Evolutionary conservation across 1,140 invertebrate genomes (phyloP).

Genomic region (Schlechtendalia chinensis): DNA sequence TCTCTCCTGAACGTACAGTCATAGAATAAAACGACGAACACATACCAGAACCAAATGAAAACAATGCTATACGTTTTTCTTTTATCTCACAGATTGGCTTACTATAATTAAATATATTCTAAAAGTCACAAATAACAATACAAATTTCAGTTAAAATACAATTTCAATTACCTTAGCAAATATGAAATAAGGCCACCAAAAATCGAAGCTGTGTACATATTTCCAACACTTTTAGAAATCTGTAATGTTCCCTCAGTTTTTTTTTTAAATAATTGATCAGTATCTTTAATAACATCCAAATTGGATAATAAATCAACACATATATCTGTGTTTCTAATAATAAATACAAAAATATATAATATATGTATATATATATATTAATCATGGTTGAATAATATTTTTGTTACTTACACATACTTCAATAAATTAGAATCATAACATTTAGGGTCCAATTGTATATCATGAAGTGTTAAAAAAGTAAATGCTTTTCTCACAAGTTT

Average conservation of each 20-base stretch:
- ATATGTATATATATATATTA: no score
- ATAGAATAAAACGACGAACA: slow-evolving; percentile 94
- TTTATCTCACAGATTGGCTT: slow-evolving; percentile 67
- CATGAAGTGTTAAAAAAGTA: slow-evolving; percentile 82
- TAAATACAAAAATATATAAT: no score
- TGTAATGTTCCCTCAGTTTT: slow-evolving; percentile 87
- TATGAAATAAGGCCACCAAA: slow-evolving; percentile 90
- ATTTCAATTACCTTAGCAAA: slow-evolving; percentile 59
- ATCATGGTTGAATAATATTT: neutral
- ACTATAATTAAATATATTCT: slow-evolving; percentile 54
- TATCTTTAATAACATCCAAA: neutral
- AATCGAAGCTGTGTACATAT: slow-evolving; percentile 98
- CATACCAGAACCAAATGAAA: slow-evolving; percentile 96
- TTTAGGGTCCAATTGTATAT: slow-evolving; percentile 65
- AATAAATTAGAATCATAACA: neutral
- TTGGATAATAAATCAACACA: neutral
- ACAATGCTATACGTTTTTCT: slow-evolving; percentile 81
- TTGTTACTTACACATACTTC: slow-evolving; percentile 3
- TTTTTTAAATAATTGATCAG: slow-evolving; percentile 58
- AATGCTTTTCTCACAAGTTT: slow-evolving; percentile 97
- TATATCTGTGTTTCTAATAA: neutral
- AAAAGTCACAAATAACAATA: neutral
- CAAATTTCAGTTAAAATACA: neutral
- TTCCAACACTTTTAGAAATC: slow-evolving; percentile 83
- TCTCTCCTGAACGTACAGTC: slow-evolving; percentile 63